Evolutionary conservation across 2,888 invertebrate species (phyloP), one percentile per base, ranked within the genome.

Genomic region (Pseudolycoriella hygida): DNA sequence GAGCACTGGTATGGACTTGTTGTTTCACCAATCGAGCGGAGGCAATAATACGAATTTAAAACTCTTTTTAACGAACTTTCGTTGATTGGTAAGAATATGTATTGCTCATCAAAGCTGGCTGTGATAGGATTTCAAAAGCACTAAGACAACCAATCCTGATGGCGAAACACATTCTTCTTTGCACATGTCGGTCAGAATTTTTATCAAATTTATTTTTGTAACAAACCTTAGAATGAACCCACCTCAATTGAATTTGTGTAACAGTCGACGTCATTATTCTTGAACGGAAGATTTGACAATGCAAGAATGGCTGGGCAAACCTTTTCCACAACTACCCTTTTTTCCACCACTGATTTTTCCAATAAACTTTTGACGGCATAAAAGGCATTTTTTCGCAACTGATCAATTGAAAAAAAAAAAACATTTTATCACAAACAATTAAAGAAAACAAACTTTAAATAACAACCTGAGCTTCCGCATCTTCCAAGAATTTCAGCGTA

Each of bases 61-160:
- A 14, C 18, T 14, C 10, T 17, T 3, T 18, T 18, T 15, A 3
- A 12, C 15, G 18, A 17, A 39, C 4, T 39, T 3, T 39, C 6
- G 17, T 39, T 17, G 14, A 14, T 39, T 15, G 25, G 38, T 15
- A 17, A 44, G 17, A 48, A 49, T 50, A 48, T 57, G 60, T 60
- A 58, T 60, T 62, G 61, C 61, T 61, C 63, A 63, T 63, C 63
- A 63, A 63, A 63, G 60, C 61, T 61, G 61, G 62, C 62, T 62
- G 62, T 63, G 63, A 63, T 63, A 63, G 58, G 54, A 53, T 57
- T 56, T 54, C 54, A 55, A 55, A 56, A 54, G 34, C 20, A 40
- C 45, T 43, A 57, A 54, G 54, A 57, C 62, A 62, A 58, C 62
- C 62, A 60, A 58, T 59, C 62, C 62, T 62, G 62, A 62, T 62